Evolutionary conservation across 2,113 vertebrate species (phyloP).

Genomic region (Peucedramus taeniatus): DNA sequence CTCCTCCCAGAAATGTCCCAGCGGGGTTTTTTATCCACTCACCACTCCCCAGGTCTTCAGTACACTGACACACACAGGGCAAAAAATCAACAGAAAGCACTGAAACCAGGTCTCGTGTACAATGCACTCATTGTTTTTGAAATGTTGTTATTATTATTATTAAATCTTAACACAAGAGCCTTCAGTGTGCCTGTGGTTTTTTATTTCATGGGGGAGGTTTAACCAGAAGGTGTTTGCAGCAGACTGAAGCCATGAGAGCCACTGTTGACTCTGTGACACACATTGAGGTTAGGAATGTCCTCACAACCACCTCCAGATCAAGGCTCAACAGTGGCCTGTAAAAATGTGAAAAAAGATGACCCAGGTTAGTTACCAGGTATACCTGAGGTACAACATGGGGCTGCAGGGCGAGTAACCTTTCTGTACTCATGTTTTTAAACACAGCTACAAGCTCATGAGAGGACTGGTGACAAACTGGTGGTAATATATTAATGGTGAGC

Average conservation of each 20-base stretch:
- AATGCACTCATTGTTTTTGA: conserved; percentile 50
- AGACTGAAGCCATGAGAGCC: background rate
- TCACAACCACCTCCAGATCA: rapidly evolving
- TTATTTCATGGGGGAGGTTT: background rate
- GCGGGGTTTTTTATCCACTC: conserved; percentile 51
- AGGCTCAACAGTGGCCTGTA: rapidly evolving
- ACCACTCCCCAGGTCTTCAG: conserved; percentile 39
- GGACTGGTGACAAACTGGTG: background rate
- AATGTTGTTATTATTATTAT: conserved; percentile 28
- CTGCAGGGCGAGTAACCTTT: background rate
- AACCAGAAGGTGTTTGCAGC: background rate
- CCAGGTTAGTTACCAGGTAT: background rate
- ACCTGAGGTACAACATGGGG: background rate
- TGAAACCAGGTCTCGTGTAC: conserved; percentile 30
- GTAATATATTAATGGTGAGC: background rate
- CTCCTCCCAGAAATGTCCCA: conserved; percentile 1
- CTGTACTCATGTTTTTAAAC: background rate
- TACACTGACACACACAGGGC: conserved; percentile 27
- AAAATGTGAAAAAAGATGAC: background rate
- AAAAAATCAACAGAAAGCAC: conserved; percentile 58
- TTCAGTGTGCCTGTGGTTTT: background rate
- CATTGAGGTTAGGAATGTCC: background rate
- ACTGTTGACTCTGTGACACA: background rate
- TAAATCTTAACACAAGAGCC: conserved; percentile 44
- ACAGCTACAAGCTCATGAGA: background rate